These are phyloP conservation scores for Allolobophora icterica DNA, from an alignment of 2,888 invertebrate species.

Conservation along the genomic window DNA sequence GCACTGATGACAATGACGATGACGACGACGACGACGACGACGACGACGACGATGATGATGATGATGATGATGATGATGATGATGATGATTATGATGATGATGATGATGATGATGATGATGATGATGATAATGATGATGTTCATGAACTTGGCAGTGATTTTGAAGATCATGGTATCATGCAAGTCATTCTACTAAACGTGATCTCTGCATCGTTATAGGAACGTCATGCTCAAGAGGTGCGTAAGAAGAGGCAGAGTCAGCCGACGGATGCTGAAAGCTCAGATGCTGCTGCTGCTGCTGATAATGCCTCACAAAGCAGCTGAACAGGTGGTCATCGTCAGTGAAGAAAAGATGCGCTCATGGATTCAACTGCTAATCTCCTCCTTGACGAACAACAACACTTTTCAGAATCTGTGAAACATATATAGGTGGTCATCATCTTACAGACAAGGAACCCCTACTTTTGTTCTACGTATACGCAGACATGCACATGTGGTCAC, in stretches of 20 bases:
- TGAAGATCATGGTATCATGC: too few species aligned
- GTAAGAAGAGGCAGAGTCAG: slow-evolving; percentile 38
- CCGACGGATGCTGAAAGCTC: neutral
- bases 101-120: too few species aligned
- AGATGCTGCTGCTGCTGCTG: slow-evolving; percentile 3
- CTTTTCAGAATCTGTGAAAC: neutral
- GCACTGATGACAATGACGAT: too few species aligned
- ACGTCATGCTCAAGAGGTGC: slow-evolving; percentile 37
- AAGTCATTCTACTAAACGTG: neutral
- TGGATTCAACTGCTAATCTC: neutral
- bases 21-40: too few species aligned
- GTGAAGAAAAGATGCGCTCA: neutral
- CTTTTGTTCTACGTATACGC: neutral
- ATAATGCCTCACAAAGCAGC: neutral
- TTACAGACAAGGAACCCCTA: neutral
- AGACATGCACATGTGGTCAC: neutral
- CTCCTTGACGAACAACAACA: neutral
- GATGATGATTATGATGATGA: too few species aligned
- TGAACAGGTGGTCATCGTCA: neutral
- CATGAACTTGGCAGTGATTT: too few species aligned
- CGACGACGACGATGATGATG: too few species aligned
- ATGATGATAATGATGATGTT: too few species aligned
- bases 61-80: too few species aligned
- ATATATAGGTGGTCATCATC: neutral
- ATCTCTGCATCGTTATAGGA: slow-evolving; percentile 31